Evolutionary conservation across 2,797 vertebrate species (phyloP), one percentile per base, ranked within the genome.

Genomic region (Acanthiza pusilla): DNA sequence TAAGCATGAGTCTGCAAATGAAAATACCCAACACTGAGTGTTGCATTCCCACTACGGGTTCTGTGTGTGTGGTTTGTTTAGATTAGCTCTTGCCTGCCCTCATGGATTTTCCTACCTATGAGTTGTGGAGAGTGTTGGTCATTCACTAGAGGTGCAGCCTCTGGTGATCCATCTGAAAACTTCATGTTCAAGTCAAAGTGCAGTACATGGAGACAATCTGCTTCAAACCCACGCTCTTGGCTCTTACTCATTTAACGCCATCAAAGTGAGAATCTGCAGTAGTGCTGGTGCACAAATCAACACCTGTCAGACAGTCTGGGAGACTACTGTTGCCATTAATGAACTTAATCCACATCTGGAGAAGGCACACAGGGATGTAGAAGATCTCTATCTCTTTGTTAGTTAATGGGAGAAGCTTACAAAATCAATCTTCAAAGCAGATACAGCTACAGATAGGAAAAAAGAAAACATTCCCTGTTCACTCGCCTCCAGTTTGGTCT

Each of bases 371-470:
- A 54, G 65, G 55, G 51, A 76, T 82, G 71, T 71, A 74, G 86
- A 85, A 96, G 94, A 94, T 89, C 79, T 71, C 60, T 93, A 90
- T 91, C 91, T 94, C 88, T 95, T 92, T 92, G 63, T 96, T 87
- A 92, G 74, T 82, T 91, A 95, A 90, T 58, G 63, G 71, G 29
- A 87, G 77, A 96, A 76, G 48, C 75, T 96, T 82, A 85, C 71
- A 82, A 94, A 87, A 50, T 55, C 42, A 27, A 65, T 91, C 76
- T 94, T 94, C 93, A 94, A 94, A 95, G 89, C 48, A 93, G 80
- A 93, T 76, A 84, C 26, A 74, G 88, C 63, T 67, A 58, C 55
- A 95, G 63, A 92, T 79, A 91, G 1, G 32, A 53, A 85, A 95
- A 91, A 80, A 43, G 50, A 84, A 95, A 95, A 89, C 79, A 78